Evolutionary conservation across 2,113 vertebrate genomes (phyloP).

Genomic region (Lipotes vexillifer): DNA sequence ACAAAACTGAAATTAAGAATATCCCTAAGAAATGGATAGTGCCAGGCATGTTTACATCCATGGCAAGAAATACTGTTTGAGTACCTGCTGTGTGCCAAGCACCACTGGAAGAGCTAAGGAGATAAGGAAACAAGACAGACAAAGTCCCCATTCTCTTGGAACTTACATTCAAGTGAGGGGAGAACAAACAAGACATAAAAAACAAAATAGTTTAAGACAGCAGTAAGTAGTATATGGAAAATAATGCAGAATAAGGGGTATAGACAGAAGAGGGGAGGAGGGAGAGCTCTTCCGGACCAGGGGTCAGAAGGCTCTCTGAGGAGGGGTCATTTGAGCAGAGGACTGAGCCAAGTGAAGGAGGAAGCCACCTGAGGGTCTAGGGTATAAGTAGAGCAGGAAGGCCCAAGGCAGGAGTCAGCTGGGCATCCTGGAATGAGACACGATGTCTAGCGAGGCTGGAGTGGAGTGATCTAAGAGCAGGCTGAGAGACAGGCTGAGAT

Average conservation of each 20-base stretch:
- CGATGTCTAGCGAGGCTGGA: not conserved
- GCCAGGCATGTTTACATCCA: not conserved
- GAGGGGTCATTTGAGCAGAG: not conserved
- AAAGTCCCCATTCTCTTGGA: not conserved
- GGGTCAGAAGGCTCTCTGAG: not conserved
- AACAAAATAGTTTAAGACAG: not conserved
- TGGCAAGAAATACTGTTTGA: not conserved
- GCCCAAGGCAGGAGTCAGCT: not conserved
- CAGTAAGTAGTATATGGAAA: not conserved
- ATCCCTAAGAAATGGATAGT: not conserved
- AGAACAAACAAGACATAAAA: not conserved
- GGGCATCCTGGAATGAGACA: not conserved
- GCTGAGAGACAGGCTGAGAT: not conserved
- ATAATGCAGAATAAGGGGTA: not conserved
- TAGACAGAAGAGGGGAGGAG: not conserved
- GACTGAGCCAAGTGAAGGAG: not conserved
- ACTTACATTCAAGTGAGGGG: not conserved
- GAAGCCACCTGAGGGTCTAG: not conserved
- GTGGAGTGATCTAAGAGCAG: not conserved
- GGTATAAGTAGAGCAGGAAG: not conserved
- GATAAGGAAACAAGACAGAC: not conserved
- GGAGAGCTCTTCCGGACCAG: not conserved
- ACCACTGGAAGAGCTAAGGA: not conserved
- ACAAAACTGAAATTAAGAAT: constrained; percentile 3
- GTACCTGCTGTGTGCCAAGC: not conserved